A percentile compares a stretch with the other conserved stretches of the same genome.
phyloP scores from a whole-genome alignment of 2,113 vertebrate species.

The Tapirus terrestris region DNA sequence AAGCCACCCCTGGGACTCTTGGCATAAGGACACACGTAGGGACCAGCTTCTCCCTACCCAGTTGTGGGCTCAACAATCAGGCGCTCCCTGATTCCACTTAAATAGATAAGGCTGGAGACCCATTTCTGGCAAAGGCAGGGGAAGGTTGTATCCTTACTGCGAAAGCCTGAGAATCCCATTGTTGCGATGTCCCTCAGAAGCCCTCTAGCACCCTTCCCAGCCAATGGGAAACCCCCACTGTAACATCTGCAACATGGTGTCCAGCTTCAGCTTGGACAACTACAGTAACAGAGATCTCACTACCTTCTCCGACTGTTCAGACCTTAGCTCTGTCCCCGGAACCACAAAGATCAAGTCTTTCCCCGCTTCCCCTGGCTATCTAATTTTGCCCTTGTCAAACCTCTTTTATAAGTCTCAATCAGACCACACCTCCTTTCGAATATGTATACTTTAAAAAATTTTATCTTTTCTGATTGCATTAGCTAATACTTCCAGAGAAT shows the following conservation, averaged over 20 bases:
- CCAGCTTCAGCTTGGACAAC: background rate
- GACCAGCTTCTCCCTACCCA: background rate
- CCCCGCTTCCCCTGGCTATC: background rate
- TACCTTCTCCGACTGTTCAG: background rate
- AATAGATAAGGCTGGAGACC: background rate
- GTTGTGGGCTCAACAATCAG: background rate
- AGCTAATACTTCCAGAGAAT: background rate
- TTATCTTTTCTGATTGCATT: background rate
- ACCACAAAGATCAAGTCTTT: background rate
- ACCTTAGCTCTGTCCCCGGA: background rate
- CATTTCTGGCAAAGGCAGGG: background rate
- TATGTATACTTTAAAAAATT: background rate
- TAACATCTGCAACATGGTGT: background rate
- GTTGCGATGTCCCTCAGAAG: background rate
- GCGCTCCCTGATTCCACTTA: too few relatives aligned
- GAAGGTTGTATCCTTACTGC: background rate
- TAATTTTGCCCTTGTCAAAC: background rate
- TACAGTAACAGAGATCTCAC: background rate
- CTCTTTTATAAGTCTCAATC: background rate
- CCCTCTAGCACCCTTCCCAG: background rate
- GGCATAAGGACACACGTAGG: background rate
- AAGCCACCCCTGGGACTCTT: background rate
- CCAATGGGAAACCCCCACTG: background rate
- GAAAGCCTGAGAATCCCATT: background rate
- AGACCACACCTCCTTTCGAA: background rate